Evolutionary conservation across 2,797 vertebrate species (phyloP), one percentile per base, ranked within the genome.

Genomic region (Pristis pectinata): DNA sequence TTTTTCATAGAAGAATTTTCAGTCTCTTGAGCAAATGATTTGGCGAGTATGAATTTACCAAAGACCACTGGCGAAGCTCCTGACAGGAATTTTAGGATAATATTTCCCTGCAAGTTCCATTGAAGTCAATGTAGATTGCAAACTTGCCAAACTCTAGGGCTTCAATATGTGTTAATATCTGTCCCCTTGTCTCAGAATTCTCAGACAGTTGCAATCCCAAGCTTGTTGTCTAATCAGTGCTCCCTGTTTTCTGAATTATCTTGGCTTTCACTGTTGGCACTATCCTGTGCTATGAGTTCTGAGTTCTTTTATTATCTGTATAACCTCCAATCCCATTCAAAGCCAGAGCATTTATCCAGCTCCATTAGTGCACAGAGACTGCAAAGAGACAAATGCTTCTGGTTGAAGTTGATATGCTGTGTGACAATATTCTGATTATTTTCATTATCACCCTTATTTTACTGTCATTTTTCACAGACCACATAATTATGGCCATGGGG

Each of bases 401-500:
- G 92, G 44, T 56, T 76, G 92, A 94, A 94, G 92, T 76, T 76
- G 72, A 94, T 94, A 53, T 94, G 72, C 92, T 34, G 44, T 76
- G 34, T 22, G 30, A 93, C 92, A 93, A 94, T 76, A 74, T 11
- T 17, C 92, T 19, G 41, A 94, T 53, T 94, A 76, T 94, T 94
- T 76, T 94, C 72, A 94, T 53, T 15, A 76, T 94, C 87, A 24
- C 37, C 70, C 92, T 94, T 53, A 94, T 76, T 93, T 76, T 53
- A 94, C 72, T 94, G 92, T 41, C 37, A 70, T 74, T 94, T 93
- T 94, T 76, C 49, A 94, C 70, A 56, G 27, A 74, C 44, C 13
- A n/a, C 92, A 76, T 76, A 94, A 94, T 94, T 94, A 94, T 94
- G 70, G 72, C 44, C 70, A n/a, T 53, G 70, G 91, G 92, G 67